Evolutionary conservation across 2,888 invertebrate genomes (phyloP).

Genomic region (Cybosia mesomella): DNA sequence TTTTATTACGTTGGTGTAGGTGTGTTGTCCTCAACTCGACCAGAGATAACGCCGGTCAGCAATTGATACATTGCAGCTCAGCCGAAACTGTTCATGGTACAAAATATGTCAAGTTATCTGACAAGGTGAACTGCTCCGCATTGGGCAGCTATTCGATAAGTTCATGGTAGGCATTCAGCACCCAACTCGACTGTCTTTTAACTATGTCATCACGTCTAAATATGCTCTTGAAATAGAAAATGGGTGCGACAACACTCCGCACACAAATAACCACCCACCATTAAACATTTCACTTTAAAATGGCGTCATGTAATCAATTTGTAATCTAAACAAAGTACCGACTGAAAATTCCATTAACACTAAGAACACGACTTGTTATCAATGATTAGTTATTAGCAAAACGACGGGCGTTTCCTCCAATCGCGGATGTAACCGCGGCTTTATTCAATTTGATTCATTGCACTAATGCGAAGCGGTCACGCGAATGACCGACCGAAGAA

Average conservation of each 20-base stretch:
- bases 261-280: not conserved
- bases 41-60: too few relatives aligned
- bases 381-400: conserved; percentile 75
- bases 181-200: too few relatives aligned
- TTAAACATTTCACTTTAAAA: conserved; percentile 1
- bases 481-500: conserved; percentile 74
- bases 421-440: conserved; percentile 68
- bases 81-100: too few relatives aligned
- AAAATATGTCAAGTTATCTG: too few relatives aligned
- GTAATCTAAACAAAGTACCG: conserved; percentile 47
- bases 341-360: conserved; percentile 55
- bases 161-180: too few relatives aligned
- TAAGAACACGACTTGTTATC: conserved; percentile 59
- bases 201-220: not conserved
- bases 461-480: conserved; percentile 77
- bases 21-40: too few relatives aligned
- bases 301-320: conserved; percentile 23
- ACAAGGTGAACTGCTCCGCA: too few relatives aligned
- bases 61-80: too few relatives aligned
- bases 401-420: conserved; percentile 65
- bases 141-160: too few relatives aligned
- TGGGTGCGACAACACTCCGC: not conserved
- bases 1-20: too few relatives aligned
- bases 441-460: conserved; percentile 82
- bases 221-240: not conserved